phyloP scores from a whole-genome alignment of 2,113 vertebrate species.

The Hyperoodon ampullatus region DNA sequence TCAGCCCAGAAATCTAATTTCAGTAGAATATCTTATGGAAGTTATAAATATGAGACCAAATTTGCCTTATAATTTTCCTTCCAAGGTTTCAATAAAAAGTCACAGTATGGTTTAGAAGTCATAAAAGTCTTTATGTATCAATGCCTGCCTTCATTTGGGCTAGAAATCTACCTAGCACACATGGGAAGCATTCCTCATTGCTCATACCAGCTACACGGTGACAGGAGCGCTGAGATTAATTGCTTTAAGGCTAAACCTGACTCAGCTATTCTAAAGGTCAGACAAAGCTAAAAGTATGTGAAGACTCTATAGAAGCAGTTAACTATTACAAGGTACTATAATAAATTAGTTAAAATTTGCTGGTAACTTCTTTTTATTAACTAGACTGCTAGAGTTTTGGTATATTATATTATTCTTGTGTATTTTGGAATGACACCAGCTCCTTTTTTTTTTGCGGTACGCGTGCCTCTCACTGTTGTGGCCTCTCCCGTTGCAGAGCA shows the following conservation, averaged over 20 bases:
- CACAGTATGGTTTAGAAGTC: background rate
- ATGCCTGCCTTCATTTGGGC: background rate
- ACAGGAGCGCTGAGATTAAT: background rate
- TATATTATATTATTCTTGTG: background rate
- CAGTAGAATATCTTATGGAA: background rate
- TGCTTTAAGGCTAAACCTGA: background rate
- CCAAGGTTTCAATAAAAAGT: background rate
- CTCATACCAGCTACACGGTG: background rate
- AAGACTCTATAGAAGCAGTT: background rate
- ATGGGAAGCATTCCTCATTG: background rate
- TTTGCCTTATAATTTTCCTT: background rate
- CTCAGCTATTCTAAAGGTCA: constrained; percentile 40
- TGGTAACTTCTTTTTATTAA: background rate
- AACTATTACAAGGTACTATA: background rate
- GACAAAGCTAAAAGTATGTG: background rate
- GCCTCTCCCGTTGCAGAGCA: no score
- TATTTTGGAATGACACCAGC: background rate
- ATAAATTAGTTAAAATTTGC: background rate
- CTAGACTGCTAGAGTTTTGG: background rate
- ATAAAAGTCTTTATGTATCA: background rate
- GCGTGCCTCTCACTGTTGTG: no score
- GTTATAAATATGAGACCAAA: background rate
- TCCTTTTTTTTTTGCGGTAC: background rate
- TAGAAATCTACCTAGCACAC: background rate
- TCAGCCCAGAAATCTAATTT: background rate